Conservation (phyloP, 2,113 vertebrate genomes). For the Forbesichthys papilliferus region DNA sequence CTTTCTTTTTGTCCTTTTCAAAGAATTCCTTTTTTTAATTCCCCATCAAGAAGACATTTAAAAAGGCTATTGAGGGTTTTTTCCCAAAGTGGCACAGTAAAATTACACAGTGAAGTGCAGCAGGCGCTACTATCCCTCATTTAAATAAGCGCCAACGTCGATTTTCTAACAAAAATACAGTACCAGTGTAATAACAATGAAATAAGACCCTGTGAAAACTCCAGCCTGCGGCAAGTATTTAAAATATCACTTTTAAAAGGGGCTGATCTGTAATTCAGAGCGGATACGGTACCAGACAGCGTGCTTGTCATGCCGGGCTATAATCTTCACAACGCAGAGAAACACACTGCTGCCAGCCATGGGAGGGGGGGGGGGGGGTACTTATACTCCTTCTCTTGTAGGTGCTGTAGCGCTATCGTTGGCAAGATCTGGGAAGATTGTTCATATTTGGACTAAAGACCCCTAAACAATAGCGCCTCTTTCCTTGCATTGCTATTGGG, state of each 20-base stretch:
- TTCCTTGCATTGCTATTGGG: too few relatives aligned
- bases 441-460: too few relatives aligned
- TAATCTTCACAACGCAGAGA: constrained; percentile 68
- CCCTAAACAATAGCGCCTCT: too few relatives aligned
- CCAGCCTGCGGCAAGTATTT: constrained; percentile 74
- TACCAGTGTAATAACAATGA: constrained; percentile 74
- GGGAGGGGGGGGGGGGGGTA: neutral
- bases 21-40: constrained; percentile 56
- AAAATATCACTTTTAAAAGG: constrained; percentile 73
- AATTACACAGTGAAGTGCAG: constrained; percentile 68
- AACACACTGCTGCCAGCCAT: constrained; percentile 68
- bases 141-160: constrained; percentile 71
- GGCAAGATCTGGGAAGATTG: too few relatives aligned
- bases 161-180: constrained; percentile 70
- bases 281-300: constrained; percentile 74
- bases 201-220: constrained; percentile 61
- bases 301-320: constrained; percentile 72
- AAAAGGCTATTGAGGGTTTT: neutral
- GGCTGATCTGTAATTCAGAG: constrained; percentile 77
- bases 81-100: constrained; percentile 42
- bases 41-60: constrained; percentile 55
- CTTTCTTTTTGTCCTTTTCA: constrained; percentile 73
- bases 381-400: too few relatives aligned
- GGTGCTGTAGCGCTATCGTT: too few relatives aligned
- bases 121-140: constrained; percentile 61